Base-by-base conservation (phyloP, 2,797 vertebrate genomes). In the Dicrostonyx torquatus region DNA sequence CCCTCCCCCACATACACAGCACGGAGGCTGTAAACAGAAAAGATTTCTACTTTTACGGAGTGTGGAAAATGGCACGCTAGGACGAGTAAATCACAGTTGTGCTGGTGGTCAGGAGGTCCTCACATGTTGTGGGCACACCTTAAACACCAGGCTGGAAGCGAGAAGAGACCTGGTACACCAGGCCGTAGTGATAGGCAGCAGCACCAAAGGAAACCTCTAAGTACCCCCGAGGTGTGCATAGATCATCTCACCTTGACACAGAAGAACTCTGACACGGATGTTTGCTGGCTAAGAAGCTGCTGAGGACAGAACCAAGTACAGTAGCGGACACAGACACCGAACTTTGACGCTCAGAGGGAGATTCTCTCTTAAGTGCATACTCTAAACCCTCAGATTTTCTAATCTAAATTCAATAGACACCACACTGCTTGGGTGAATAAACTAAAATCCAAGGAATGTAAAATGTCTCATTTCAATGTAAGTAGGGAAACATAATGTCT, bases 71-170 rank as follows among this genome's bases (percentile, higher is more conserved):
- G 64, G 13, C 43, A 48, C 78, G 20, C 24, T 79, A 31, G 55
- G 43, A 40, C 12, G 1, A 77, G 8, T 43, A 37, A 78, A 37
- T 29, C 62, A 79, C 18, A 79, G 58, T 68, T 79, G 26, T 14
- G 31, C 70, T 50, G 10, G 37, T 34, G 78, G 12, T 5, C 10
- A 55, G 24, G 12, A 66, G 10, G 37, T 26, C 31, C 20, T 72
- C 55, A 31, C 4, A 40, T 26, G 5, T 8, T 40, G 5, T 1
- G 5, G 22, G 50, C 13, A 1, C 2, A 43, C 8, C 12, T 34
- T 15, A 43, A 80, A 24, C 58, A 75, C 48, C 29, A 88, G 15
- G 31, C 78, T 70, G 20, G 45, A 43, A 70, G 45, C 55, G 34
- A 53, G 9, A 48, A 84, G 37, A 45, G 53, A 34, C 13, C 12